Conservation (phyloP, 2,888 invertebrate species). For the Stegophylla sp. region DNA sequence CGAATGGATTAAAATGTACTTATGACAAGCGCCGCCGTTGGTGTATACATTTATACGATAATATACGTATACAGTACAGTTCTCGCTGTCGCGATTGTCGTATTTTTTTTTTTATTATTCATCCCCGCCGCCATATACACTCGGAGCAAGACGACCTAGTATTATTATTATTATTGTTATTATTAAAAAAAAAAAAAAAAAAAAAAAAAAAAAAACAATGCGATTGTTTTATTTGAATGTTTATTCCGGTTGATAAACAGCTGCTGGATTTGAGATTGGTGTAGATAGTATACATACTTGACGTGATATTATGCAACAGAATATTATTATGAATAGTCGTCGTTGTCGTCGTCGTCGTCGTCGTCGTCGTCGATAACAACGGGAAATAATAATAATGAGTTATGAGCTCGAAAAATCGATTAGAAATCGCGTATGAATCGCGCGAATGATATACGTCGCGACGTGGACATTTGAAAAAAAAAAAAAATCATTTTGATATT, state of each 20-base stretch:
- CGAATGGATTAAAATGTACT: constrained; percentile 34
- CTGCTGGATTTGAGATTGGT: neutral
- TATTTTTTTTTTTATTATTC: constrained; percentile 4
- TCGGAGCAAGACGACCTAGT: neutral
- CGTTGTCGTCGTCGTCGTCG: neutral
- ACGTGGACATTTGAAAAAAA: neutral
- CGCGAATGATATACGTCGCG: no score
- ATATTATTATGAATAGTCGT: neutral
- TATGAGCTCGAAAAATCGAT: neutral
- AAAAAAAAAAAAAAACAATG: no score
- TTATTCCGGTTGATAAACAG: constrained; percentile 20
- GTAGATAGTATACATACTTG: no score
- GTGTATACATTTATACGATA: no score
- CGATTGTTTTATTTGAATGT: constrained; percentile 13
- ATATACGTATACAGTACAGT: no score
- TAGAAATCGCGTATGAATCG: neutral
- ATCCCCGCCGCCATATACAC: neutral
- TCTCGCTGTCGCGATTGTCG: neutral
- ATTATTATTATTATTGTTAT: neutral
- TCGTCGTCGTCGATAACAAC: neutral
- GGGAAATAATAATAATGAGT: neutral
- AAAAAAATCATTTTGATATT: neutral
- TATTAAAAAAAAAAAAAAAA: no score
- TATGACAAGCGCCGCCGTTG: neutral
- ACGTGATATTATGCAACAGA: neutral